phyloP scores from a whole-genome alignment of 1,140 invertebrate species.

The Lordiphosa mommai region DNA sequence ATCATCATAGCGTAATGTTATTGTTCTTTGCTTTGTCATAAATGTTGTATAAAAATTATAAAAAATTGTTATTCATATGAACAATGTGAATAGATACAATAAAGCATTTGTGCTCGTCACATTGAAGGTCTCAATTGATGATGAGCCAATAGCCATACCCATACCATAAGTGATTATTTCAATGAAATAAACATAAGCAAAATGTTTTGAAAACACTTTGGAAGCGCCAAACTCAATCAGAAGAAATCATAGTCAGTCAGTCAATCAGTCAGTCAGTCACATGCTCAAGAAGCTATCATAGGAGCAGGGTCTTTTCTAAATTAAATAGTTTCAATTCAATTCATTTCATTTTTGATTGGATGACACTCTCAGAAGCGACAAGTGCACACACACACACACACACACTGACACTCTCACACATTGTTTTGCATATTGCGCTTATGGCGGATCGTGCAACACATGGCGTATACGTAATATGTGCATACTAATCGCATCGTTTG shows the following conservation, averaged over 20 bases:
- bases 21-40: slow-evolving; percentile 8
- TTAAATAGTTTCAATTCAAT: slow-evolving; percentile 58
- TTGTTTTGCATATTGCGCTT: slow-evolving; percentile 25
- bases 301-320: slow-evolving; percentile 16
- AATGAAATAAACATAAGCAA: too few relatives aligned
- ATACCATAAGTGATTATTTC: too few relatives aligned
- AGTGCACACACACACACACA: slow-evolving; percentile 12
- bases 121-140: not conserved
- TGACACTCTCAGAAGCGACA: slow-evolving; percentile 40
- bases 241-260: too few relatives aligned
- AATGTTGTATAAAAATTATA: slow-evolving; percentile 10
- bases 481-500: slow-evolving; percentile 3
- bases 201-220: too few relatives aligned
- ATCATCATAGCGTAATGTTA: not conserved
- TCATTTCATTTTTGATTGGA: slow-evolving; percentile 34
- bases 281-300: slow-evolving; percentile 20
- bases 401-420: slow-evolving; percentile 2
- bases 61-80: slow-evolving; percentile 12
- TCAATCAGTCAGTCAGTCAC: slow-evolving; percentile 18
- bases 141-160: not conserved
- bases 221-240: too few relatives aligned
- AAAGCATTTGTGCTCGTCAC: not conserved
- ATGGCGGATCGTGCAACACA: slow-evolving; percentile 34
- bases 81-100: slow-evolving; percentile 13
- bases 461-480: slow-evolving; percentile 33